phyloP scores from a whole-genome alignment of 2,113 vertebrate species.

The Brachypteracias leptosomus region DNA sequence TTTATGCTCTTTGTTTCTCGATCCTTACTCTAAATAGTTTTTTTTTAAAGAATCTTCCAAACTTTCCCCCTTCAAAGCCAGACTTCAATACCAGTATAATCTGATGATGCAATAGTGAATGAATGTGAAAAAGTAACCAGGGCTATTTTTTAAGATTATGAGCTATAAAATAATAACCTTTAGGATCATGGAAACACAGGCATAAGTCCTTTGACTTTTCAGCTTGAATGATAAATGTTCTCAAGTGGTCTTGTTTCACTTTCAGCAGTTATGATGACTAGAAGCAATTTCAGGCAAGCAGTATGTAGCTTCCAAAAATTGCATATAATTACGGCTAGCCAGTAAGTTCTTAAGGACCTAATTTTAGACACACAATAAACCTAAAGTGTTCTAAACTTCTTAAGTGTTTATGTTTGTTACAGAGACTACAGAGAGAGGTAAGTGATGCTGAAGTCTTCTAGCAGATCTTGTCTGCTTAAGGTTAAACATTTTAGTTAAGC shows the following conservation, averaged over 20 bases:
- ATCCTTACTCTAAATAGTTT: background rate
- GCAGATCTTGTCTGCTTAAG: background rate
- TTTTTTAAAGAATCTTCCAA: background rate
- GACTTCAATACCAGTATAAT: background rate
- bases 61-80: background rate
- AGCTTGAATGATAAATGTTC: background rate
- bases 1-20: slow-evolving; percentile 10
- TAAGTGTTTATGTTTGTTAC: background rate
- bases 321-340: background rate
- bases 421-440: background rate
- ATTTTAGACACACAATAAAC: background rate
- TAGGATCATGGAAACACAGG: background rate
- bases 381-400: too few species aligned
- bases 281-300: background rate
- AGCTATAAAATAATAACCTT: background rate
- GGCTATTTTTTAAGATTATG: background rate
- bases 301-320: background rate
- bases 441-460: background rate
- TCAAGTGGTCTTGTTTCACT: background rate
- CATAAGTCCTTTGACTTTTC: background rate
- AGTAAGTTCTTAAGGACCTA: background rate
- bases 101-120: background rate
- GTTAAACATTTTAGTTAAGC: background rate
- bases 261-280: background rate
- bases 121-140: background rate